phyloP scores from a whole-genome alignment of 2,113 vertebrate species.

The Macrotis lagotis region DNA sequence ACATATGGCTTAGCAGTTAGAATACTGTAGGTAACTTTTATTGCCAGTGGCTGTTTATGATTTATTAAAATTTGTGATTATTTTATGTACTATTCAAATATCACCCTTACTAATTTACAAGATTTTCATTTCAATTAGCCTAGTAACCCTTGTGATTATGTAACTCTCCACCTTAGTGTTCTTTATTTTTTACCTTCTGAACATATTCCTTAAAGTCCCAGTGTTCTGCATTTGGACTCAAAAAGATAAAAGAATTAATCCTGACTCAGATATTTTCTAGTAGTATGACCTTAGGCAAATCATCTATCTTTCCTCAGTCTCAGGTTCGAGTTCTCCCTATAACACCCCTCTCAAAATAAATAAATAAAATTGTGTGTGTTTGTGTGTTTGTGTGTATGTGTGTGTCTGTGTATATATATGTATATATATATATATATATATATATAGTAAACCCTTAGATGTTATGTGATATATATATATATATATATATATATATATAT shows the following conservation, averaged over 20 bases:
- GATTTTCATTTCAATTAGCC: not conserved
- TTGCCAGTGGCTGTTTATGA: slow-evolving; percentile 38
- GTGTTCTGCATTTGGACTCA: not conserved
- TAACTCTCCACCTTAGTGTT: not conserved
- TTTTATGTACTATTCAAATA: slow-evolving; percentile 43
- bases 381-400: no score
- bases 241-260: not conserved
- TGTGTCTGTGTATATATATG: no score
- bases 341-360: no score
- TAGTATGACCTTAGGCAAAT: not conserved
- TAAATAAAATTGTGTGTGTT: no score
- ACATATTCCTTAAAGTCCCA: not conserved
- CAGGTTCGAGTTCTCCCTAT: no score
- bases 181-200: not conserved
- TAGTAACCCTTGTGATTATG: not conserved
- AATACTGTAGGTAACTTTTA: slow-evolving; percentile 29
- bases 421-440: no score
- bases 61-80: slow-evolving; percentile 45
- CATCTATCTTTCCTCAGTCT: not conserved
- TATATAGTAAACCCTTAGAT: no score
- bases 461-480: no score
- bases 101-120: not conserved
- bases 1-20: not conserved
- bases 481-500: no score
- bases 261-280: not conserved